Base-by-base conservation (phyloP, 2,888 invertebrate species). In the Napeogenes inachia region DNA sequence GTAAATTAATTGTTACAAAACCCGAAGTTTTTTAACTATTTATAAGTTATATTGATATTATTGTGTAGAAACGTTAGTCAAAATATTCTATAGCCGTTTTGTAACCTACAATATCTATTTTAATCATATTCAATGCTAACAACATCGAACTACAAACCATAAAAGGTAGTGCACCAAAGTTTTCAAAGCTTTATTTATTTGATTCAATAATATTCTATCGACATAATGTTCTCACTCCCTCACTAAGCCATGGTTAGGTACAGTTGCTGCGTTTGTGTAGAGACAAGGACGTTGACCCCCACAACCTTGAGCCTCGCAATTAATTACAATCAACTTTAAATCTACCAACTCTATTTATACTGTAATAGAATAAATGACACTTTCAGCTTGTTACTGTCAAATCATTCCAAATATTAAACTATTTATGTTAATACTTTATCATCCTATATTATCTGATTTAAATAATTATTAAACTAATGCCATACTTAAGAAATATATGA, bases 301-400 rank as follows among this genome's bases (percentile, higher is more conserved):
- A 70, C 82, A 84, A 78, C 87, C 87, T 87, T 87, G 86, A 80
- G 76, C 72, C 70, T 72, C 74, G 75, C 82, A 84, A 84, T 85
- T 87, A 84, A 86, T 82, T 83, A 76, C 77, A 79, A 82, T 82
- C 80, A 82, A 75, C 76, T 80, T 81, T 74, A 73, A 71, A 73
- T 70, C 72, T 74, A 78, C 75, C 74, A 73, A 75, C 78, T 73
- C 59, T 57, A 21, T 53, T 57, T 58, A 65, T 54, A 61, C 59
- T 65, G 55, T 42, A 59, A 59, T 60, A 60, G 56, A 56, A 60
- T 58, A 60, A 60, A 59, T 50, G 13, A 50, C 35, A 46, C 38
- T 59, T 54, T 57, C 47, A 10, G 42, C 38, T 30, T 32, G 56
- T 10, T 59, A 54, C 57, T 32, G 33, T 56, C 13, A 53, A 21